Evolutionary conservation across 2,888 invertebrate species (phyloP), one percentile per base, ranked within the genome.

Genomic region (Lithodes maja): DNA sequence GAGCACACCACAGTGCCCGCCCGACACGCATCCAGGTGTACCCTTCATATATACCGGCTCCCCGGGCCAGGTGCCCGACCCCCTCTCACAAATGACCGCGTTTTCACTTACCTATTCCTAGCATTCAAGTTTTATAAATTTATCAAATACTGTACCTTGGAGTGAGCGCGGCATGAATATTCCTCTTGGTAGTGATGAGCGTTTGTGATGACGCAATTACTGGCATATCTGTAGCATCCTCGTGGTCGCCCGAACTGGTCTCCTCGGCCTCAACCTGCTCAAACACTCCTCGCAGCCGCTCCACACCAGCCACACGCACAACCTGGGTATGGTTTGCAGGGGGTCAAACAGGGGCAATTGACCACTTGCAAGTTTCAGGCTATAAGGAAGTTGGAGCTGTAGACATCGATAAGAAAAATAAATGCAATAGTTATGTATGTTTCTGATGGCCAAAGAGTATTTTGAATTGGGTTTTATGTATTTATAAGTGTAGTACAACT

Each of bases 191-290:
- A 17, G 49, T 75, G 3, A 50, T 53, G 7, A 77, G 49, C 9
- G 78, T 78, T 53, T 61, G 85, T 15, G 68, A 85, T 9, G 55
- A 77, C 33, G 68, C 55, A 54, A 17, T 52, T 12, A 85, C 81
- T 50, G 88, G 75, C 2, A 69, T 75, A 52, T 90, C 90, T 33
- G 88, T 88, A 17, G 88, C 83, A 50, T 90, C 90, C 17, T 89
- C 88, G 49, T 88, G 90, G 74, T 90, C 90, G 2, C 90, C 90
- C 0, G 90, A 90, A 79, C 88, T 88, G 1, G 90, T 90, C 77
- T 90, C 90, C 54, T 90, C 90, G 7, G 83, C 83, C 9, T 71
- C 74, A 12, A 75, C 77, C 12, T 81, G 79, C 75, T 90, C 90
- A 61, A 86, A 61, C 74, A 90, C 88, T 3, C 88, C 88, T 52